Conservation (phyloP, 2,797 vertebrate species). For the Bucorvus abyssinicus region DNA sequence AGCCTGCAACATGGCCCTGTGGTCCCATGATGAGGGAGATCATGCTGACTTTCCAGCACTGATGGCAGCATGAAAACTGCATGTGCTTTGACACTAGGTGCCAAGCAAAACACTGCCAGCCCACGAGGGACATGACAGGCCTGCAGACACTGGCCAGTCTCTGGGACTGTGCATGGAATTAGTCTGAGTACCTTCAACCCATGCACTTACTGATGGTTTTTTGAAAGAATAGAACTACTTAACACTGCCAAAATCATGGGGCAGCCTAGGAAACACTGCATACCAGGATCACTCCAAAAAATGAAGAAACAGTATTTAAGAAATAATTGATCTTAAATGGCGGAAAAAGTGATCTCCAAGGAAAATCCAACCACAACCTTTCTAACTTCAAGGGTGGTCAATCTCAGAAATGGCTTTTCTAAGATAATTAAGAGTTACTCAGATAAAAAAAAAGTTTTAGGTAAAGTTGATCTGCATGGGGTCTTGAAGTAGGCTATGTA, state of each 20-base stretch:
- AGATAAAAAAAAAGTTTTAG: background rate
- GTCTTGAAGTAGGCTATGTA: background rate
- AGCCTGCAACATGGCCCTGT: background rate
- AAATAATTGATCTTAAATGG: background rate
- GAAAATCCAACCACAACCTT: background rate
- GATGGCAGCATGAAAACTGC: background rate
- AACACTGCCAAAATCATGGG: background rate
- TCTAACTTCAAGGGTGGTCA: background rate
- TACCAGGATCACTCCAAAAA: background rate
- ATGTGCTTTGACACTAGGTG: background rate
- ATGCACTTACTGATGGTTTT: fast-evolving
- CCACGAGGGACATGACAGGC: background rate
- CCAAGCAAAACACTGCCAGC: background rate
- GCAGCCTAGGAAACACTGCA: background rate
- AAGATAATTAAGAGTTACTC: background rate
- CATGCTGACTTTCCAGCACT: background rate
- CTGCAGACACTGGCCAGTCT: fast-evolving
- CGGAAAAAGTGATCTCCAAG: background rate
- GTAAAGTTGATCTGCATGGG: fast-evolving
- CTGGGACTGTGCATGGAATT: background rate
- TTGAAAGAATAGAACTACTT: background rate
- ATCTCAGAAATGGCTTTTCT: background rate
- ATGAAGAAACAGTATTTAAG: background rate
- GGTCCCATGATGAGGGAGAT: background rate
- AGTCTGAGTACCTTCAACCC: background rate